Conservation (phyloP, 2,797 vertebrate species). For the Enteromius mattozi region DNA sequence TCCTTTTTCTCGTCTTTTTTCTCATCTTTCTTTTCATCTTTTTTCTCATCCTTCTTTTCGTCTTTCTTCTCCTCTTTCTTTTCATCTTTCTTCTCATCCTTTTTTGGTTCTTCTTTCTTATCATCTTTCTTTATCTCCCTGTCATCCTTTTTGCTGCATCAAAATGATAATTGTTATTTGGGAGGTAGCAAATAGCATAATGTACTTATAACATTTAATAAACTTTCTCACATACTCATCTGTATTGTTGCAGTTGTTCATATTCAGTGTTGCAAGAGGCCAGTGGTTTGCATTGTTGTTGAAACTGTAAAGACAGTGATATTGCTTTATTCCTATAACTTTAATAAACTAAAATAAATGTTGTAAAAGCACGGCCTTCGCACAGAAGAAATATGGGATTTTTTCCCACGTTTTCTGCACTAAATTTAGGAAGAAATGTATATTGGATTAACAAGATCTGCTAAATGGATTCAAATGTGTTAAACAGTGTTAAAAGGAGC, state of each 20-base stretch:
- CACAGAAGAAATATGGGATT: not conserved
- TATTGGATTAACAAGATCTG: conserved; percentile 16
- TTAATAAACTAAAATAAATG: not conserved
- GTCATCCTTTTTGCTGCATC: conserved; percentile 72
- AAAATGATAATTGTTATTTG: not conserved
- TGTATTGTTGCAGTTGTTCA: conserved; percentile 88
- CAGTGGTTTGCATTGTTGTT: conserved; percentile 67
- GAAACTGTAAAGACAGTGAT: conserved; percentile 31
- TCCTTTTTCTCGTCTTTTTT: conserved; percentile 62
- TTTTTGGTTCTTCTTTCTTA: conserved; percentile 66
- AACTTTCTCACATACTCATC: conserved; percentile 81
- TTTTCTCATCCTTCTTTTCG: conserved; percentile 29
- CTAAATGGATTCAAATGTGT: not conserved
- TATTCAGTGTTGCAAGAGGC: conserved; percentile 79
- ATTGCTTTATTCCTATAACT: not conserved
- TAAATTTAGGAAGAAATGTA: not conserved
- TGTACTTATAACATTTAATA: not conserved
- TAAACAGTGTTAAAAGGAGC: not conserved
- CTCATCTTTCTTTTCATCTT: conserved; percentile 59
- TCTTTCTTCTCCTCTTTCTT: conserved; percentile 48
- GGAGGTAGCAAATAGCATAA: not conserved
- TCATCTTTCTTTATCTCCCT: conserved; percentile 72
- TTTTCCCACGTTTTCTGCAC: not conserved
- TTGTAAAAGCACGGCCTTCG: not conserved
- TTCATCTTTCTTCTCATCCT: conserved; percentile 66